These are phyloP conservation scores for Muscicapa adusta DNA, from an alignment of 2,113 vertebrate species.

Conservation along the genomic window DNA sequence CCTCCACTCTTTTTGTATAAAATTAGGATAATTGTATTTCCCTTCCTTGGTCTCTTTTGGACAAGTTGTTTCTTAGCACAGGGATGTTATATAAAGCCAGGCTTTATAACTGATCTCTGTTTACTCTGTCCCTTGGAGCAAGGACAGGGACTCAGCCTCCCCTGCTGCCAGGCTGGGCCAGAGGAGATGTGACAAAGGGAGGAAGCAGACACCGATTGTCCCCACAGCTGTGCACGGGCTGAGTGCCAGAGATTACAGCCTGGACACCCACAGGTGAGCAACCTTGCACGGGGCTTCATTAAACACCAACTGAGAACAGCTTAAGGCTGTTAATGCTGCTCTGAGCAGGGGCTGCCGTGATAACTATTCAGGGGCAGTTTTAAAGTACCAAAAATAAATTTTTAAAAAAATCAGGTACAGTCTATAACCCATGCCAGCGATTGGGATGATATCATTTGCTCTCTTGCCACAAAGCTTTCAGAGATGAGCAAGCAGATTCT, in stretches of 20 bases:
- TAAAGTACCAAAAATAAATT: neutral
- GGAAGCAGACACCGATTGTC: neutral
- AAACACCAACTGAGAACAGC: neutral
- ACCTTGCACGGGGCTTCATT: neutral
- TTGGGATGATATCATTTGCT: neutral
- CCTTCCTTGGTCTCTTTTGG: neutral
- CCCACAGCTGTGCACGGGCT: neutral
- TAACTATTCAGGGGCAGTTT: neutral
- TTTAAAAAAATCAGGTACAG: neutral
- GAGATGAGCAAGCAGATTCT: neutral
- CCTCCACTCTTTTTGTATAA: neutral
- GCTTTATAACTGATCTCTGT: neutral
- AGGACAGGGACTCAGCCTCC: neutral
- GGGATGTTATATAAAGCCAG: neutral
- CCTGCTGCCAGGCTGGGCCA: neutral
- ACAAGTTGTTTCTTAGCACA: neutral
- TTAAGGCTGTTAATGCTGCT: neutral
- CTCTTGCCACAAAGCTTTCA: neutral
- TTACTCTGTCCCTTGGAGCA: neutral
- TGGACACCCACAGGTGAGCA: neutral
- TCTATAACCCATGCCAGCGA: neutral
- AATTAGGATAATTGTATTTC: neutral
- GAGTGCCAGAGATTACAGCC: rapidly evolving
- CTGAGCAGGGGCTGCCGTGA: neutral
- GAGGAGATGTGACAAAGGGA: neutral